Conservation (phyloP, 1,140 invertebrate species). For the Aphaenogaster ashmeadi region DNA sequence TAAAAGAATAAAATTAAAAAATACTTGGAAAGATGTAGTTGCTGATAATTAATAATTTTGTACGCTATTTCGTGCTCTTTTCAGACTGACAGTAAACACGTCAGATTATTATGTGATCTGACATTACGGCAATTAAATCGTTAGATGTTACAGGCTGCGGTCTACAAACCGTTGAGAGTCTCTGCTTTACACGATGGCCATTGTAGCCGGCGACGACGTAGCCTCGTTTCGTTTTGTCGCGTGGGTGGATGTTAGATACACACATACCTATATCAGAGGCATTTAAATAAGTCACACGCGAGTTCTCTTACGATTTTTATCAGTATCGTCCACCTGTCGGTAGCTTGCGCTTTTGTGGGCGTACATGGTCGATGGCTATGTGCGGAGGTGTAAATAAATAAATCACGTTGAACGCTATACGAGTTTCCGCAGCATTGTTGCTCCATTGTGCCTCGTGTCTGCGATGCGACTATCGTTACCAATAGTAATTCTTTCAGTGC, state of each 20-base stretch:
- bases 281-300: constrained; percentile 58
- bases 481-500: constrained; percentile 46
- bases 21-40: neutral
- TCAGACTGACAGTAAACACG: no score
- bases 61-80: neutral
- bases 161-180: constrained; percentile 38
- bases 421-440: constrained; percentile 57
- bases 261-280: constrained; percentile 6
- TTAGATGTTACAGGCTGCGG: neutral
- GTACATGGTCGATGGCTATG: constrained; percentile 41
- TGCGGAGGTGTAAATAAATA: constrained; percentile 62
- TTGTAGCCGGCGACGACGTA: constrained; percentile 45
- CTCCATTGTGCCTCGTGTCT: constrained; percentile 39
- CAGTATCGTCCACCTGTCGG: constrained; percentile 61
- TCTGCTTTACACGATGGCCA: constrained; percentile 42
- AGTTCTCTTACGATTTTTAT: constrained; percentile 64
- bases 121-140: neutral
- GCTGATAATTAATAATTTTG: constrained; percentile 3
- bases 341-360: constrained; percentile 26
- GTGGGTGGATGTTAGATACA: constrained; percentile 10
- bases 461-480: constrained; percentile 53
- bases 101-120: neutral
- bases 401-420: constrained; percentile 60
- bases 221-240: constrained; percentile 55
- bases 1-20: neutral